Evolutionary conservation across 2,797 vertebrate genomes (phyloP), one percentile per base, ranked within the genome.

Genomic region (Catostomus latipinnis): DNA sequence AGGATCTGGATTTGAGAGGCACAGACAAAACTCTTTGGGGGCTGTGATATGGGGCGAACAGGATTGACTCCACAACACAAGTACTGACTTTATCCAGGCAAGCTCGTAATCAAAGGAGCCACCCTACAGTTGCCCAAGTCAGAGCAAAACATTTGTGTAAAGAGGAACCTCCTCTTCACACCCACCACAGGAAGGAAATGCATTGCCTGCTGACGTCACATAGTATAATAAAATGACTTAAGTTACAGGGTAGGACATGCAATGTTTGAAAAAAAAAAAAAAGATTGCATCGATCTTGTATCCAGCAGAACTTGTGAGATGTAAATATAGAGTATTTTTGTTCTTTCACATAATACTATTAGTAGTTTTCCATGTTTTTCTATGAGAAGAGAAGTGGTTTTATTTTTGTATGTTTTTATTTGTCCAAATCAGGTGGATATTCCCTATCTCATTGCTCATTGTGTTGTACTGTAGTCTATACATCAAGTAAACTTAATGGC

Each of bases 101-200:
- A 89, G 56, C 84, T 85, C 76, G 88, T 89, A 45, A 68, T 82
- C 66, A 89, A 86, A 83, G 83, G 78, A 68, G 18, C 76, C 6
- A 77, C 85, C 50, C 83, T 88, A 82, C 87, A 89, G 63, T 54
- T 86, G 63, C 86, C 86, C 75, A 91, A 87, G 83, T 79, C 90
- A 83, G 91, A 93, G 78, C 89, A 89, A 65, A 13, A 85, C 87
- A 81, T 80, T 84, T 86, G 62, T 93, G 88, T 83, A 93, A 94
- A 91, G 90, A 93, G 67, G 90, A 94, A 84, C 86, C 88, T 9
- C 87, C 83, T 82, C 91, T 92, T 87, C 71, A 91, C 48, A 74
- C 81, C 56, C 74, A 82, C 54, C 60, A 84, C 46, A 81, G 53
- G 71, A 87, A 78, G 78, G 16, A 85, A 75, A 60, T 73, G 5